These are phyloP conservation scores for Sternotherus odoratus DNA, from an alignment of 2,797 vertebrate genomes.

Conservation along the genomic window DNA sequence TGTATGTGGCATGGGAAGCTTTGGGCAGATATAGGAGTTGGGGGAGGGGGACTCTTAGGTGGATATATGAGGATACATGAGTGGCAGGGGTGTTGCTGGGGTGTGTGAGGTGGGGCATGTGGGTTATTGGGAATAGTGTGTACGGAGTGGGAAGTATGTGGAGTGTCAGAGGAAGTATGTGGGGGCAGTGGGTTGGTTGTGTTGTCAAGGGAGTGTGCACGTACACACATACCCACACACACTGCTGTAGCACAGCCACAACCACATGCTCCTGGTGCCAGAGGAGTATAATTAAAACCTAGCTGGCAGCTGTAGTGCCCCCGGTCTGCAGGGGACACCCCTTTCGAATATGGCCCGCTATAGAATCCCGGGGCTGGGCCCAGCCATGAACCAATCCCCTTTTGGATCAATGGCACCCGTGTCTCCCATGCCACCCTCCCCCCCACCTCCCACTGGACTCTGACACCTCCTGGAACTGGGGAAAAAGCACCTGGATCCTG, in stretches of 20 bases:
- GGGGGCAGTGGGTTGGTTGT: neutral
- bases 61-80: neutral
- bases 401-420: neutral
- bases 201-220: neutral
- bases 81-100: no score
- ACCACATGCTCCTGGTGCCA: neutral
- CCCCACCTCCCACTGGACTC: neutral
- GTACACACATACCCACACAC: neutral
- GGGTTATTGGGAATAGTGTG: neutral
- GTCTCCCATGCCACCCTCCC: neutral
- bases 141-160: neutral
- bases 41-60: neutral
- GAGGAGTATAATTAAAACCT: no score
- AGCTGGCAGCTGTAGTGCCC: neutral
- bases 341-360: neutral
- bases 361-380: no score
- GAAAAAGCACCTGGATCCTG: neutral
- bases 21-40: neutral
- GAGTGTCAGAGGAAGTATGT: neutral
- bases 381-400: neutral
- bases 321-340: neutral
- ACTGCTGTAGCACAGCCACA: neutral
- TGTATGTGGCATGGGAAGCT: no score
- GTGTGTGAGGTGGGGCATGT: neutral
- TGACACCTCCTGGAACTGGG: neutral